Evolutionary conservation across 2,888 invertebrate species (phyloP).

Genomic region (Chrysopilus asiliformis): DNA sequence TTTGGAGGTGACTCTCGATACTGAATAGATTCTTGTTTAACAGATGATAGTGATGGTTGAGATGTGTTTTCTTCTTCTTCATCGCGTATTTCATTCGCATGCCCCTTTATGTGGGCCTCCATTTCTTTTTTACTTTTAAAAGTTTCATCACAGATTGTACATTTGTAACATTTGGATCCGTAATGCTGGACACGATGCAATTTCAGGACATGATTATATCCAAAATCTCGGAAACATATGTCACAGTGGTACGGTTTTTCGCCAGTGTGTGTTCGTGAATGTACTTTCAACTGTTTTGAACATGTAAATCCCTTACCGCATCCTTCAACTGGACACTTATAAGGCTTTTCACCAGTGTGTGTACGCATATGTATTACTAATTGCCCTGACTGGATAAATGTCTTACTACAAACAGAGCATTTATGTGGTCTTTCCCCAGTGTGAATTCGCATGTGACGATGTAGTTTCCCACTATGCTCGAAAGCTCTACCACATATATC

Average conservation of each 20-base stretch:
- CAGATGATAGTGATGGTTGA: constrained; percentile 17
- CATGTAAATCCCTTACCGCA: constrained; percentile 87
- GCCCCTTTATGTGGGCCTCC: constrained; percentile 76
- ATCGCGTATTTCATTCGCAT: constrained; percentile 49
- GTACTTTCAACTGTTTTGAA: constrained; percentile 82
- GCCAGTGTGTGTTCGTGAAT: constrained; percentile 81
- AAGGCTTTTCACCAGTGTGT: constrained; percentile 77
- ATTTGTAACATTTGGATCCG: constrained; percentile 84
- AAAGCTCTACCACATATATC: constrained; percentile 79
- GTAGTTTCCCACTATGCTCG: constrained; percentile 80
- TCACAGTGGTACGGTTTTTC: constrained; percentile 86
- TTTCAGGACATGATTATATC: constrained; percentile 82
- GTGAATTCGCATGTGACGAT: constrained; percentile 82
- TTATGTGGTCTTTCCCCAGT: constrained; percentile 81
- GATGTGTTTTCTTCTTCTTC: constrained; percentile 28
- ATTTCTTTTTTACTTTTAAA: constrained; percentile 83
- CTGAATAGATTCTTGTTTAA: neutral
- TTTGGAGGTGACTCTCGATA: constrained; percentile 19
- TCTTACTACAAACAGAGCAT: constrained; percentile 75
- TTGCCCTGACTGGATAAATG: constrained; percentile 84
- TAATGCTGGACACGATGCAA: constrained; percentile 82
- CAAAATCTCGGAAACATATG: constrained; percentile 80
- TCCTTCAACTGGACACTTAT: constrained; percentile 64
- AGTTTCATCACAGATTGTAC: constrained; percentile 81
- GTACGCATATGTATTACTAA: constrained; percentile 83